Conservation (phyloP, 2,113 vertebrate genomes). For the Poecile atricapillus region DNA sequence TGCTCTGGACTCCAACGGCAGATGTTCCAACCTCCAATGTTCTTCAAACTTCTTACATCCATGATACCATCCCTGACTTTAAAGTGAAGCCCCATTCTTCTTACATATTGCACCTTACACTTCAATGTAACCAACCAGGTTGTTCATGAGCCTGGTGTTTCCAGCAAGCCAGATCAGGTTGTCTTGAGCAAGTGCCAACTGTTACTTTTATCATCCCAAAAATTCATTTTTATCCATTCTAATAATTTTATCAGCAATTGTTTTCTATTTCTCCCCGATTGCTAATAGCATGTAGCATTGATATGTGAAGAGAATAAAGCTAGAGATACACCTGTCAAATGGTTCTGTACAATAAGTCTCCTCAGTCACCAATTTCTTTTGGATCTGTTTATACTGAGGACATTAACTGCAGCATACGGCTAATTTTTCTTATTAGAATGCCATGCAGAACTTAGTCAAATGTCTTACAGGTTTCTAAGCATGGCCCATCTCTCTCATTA, state of each 20-base stretch:
- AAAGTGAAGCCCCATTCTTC: not conserved
- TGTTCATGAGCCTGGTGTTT: not conserved
- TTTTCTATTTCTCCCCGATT: not conserved
- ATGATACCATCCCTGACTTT: not conserved
- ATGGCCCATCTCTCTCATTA: not conserved
- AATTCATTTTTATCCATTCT: not conserved
- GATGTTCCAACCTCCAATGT: not conserved
- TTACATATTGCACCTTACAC: not conserved
- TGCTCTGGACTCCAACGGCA: not conserved
- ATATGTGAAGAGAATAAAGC: not conserved
- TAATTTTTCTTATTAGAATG: not conserved
- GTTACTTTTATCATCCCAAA: not conserved
- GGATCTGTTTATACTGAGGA: not conserved
- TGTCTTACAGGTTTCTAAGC: not conserved
- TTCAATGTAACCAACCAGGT: not conserved
- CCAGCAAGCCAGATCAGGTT: not conserved
- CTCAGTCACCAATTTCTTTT: not conserved
- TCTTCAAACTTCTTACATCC: not conserved
- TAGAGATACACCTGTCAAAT: not conserved
- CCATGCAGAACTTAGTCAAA: not conserved
- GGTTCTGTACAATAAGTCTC: not conserved
- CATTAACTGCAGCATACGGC: not conserved
- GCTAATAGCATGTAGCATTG: not conserved
- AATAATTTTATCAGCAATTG: not conserved
- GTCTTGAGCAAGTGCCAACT: not conserved